Base-by-base conservation (phyloP, 2,888 invertebrate species). In the Silvanus unidentatus region DNA sequence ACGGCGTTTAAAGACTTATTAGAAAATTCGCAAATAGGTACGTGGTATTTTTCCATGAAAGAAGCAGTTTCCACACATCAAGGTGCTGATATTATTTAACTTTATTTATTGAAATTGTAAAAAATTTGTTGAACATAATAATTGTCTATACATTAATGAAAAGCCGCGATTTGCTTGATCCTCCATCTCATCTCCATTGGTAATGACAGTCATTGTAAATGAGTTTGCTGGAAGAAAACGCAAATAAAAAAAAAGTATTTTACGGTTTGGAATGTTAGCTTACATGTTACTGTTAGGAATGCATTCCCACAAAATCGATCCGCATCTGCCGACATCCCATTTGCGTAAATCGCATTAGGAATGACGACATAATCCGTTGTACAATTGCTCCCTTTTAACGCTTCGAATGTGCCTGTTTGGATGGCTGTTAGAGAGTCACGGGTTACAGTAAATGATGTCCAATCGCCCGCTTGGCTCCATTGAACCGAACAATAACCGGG, bases 1-100 rank as follows among this genome's bases (percentile, higher is more conserved):
- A 70, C 76, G 32, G 92, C 97, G 0, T 97, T 97, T 68, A 74
- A 84, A 57, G 97, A 97, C 68, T 73, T 88, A 37, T 68, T 86
- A 28, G 58, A 75, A 1, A 76, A 89, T 58, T 90, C 93, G 0
- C 79, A 82, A 40, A 83, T 96, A 40, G 79, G 79, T 29, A 71
- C 65, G 14, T 90, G 96, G 96, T 96, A 86, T 68, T 76, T 78
- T 53, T 75, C 77, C 8, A 86, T 90, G 69, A 87, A 86, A 61
- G 74, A 77, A 29, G 75, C 74, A 48, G 80, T 88, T 16, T 64
- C 75, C 13, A 71, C 67, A 38, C 81, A 79, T 62, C 73, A 74
- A 60, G 86, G 86, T 60, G 73, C 74, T 65, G 49, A 50, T n/a
- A 57, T 58, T 50, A 40, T 59, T 44, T 59, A 56, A 48, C 5